Evolutionary conservation across 2,888 invertebrate genomes (phyloP), one percentile per base, ranked within the genome.

Genomic region (Clanis bilineata): DNA sequence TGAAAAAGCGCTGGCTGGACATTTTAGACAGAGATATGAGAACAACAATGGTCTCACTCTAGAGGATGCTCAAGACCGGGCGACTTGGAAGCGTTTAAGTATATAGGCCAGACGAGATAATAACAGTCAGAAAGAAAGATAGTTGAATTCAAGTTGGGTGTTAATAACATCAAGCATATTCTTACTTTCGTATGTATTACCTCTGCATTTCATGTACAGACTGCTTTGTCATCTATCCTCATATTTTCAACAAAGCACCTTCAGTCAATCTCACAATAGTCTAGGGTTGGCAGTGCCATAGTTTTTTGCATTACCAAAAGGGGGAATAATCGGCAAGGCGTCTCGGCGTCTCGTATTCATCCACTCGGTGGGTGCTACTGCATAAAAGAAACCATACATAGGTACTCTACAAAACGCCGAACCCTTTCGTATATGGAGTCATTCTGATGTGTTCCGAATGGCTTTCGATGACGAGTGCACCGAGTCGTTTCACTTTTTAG

Each of bases 401-500:
- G 75, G 71, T 80, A 38, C 21, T 59, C 61, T 63, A 59, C 57
- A 58, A 68, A 60, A 64, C 56, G 44, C 32, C 56, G 59, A 83
- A 81, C 83, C 81, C 80, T 80, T 78, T 72, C 77, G 77, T 79
- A 80, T 80, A 75, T 79, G 78, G 74, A 81, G 79, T 83, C 82
- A 81, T 80, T 85, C 76, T 80, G 76, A 85, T 83, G 86, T 86
- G 78, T 83, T 86, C 83, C 81, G 78, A 90, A 89, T 85, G 82
- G 86, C 83, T 89, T 90, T 91, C 90, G 90, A 91, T 91, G 90
- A 89, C 85, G 85, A 88, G 82, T 85, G 83, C 84, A 75, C 79
- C 76, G 81, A 86, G 82, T 78, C 77, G 82, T 83, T 88, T 85
- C 82, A 81, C 80, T 85, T 90, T 88, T 89, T 87, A 86, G 86